Percentiles rank a stretch among this genome's conserved stretches.
Evolutionary conservation across 2,797 vertebrate species (phyloP).

Genomic region (Melanotaenia nigrans): DNA sequence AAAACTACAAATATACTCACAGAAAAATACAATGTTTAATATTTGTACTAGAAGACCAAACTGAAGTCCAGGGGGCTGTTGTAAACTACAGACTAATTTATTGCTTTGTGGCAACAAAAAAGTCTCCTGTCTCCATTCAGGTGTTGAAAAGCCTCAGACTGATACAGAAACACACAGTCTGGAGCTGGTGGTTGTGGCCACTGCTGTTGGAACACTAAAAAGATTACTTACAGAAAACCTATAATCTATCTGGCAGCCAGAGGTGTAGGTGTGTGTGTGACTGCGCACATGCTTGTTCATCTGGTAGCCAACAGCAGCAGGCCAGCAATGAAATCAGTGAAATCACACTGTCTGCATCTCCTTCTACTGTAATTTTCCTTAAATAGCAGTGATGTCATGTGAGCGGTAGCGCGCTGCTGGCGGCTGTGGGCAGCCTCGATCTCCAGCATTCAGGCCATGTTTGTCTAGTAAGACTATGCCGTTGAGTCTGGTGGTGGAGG

Average conservation of each 20-base stretch:
- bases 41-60: slow-evolving; percentile 25
- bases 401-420: slow-evolving; percentile 57
- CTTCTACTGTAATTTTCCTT: slow-evolving; percentile 71
- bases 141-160: slow-evolving; percentile 76
- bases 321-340: slow-evolving; percentile 74
- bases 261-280: slow-evolving; percentile 39
- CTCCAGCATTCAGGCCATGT: slow-evolving; percentile 55
- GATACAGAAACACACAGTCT: slow-evolving; percentile 63
- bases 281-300: slow-evolving; percentile 43
- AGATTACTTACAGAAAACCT: slow-evolving; percentile 72
- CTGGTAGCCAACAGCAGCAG: slow-evolving; percentile 59
- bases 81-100: slow-evolving; percentile 54
- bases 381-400: slow-evolving; percentile 82
- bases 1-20: slow-evolving; percentile 54
- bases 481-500: slow-evolving; percentile 48
- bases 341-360: slow-evolving; percentile 78
- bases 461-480: slow-evolving; percentile 71
- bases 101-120: slow-evolving; percentile 58
- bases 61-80: slow-evolving; percentile 30
- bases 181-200: slow-evolving; percentile 54
- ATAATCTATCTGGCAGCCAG: slow-evolving; percentile 70
- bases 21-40: slow-evolving; percentile 41
- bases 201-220: slow-evolving; percentile 54
- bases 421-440: slow-evolving; percentile 57
- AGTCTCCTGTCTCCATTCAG: slow-evolving; percentile 64